Evolutionary conservation across 1,140 invertebrate genomes (phyloP).

Genomic region (Arctopsyche grandis): DNA sequence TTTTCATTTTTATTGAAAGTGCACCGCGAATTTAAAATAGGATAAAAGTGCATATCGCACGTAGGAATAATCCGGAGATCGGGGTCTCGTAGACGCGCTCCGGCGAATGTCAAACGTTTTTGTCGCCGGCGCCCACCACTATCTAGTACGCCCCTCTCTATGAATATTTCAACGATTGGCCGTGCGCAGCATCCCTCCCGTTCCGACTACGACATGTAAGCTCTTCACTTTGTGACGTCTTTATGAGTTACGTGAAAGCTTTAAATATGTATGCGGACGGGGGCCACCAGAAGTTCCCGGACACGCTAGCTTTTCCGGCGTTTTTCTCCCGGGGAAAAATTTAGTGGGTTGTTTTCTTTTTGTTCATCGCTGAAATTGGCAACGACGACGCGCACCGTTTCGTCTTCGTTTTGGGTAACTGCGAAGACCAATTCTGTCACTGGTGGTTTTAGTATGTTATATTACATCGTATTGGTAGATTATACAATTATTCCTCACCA

Average conservation of each 20-base stretch:
- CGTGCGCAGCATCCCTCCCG: slow-evolving; percentile 5
- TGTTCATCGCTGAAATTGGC: no score
- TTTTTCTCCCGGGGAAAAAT: no score
- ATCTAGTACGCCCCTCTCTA: no score
- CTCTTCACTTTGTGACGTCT: slow-evolving; percentile 42
- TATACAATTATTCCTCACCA: no score
- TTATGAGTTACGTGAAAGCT: slow-evolving; percentile 42
- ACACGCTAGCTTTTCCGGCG: background rate
- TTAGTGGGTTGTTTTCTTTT: no score
- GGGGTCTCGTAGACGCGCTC: background rate
- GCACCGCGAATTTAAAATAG: background rate
- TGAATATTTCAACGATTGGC: slow-evolving; percentile 42
- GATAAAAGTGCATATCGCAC: background rate
- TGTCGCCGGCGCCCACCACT: background rate
- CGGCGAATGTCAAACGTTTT: slow-evolving; percentile 34
- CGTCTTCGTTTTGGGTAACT: no score
- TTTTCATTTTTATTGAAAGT: background rate
- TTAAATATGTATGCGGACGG: slow-evolving; percentile 38
- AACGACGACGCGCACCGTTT: no score
- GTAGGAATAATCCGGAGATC: background rate
- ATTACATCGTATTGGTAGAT: no score
- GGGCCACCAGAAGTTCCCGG: background rate
- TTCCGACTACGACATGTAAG: slow-evolving; percentile 13
- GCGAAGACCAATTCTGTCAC: no score
- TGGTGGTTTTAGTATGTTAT: no score